Base-by-base conservation (phyloP, 2,113 vertebrate genomes). In the Malurus cyaneus region DNA sequence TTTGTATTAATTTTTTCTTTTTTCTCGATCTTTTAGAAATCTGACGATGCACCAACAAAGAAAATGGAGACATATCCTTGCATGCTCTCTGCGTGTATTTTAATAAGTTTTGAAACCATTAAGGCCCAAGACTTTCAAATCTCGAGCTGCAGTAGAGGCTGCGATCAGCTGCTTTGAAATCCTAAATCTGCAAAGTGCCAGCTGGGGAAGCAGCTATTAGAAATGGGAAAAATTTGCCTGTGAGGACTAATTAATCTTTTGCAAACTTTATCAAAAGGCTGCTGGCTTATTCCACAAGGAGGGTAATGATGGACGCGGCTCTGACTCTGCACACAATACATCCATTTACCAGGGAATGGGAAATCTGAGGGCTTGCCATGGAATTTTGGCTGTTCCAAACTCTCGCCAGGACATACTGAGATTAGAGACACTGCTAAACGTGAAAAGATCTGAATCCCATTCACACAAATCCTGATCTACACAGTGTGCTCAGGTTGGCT, bases 241-340 rank as follows among this genome's bases (percentile, higher is more conserved):
- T 34, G n/a, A 96, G 93, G 93, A 96, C 96, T 98, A 97, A 98
- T 97, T 96, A 96, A 4, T 96, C 92, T 97, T 94, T 82, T 96
- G 84, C 94, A 96, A 97, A 97, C 93, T 97, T 96, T 82, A 93
- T 93, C 93, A 50, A 95, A 95, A 97, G 94, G 85, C 81, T 88
- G 91, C 94, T 97, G n/a, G 94, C 95, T 96, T 93, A 71, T 95
- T 97, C 94, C 97, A 79, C 47, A 15, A 87, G 93, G 79, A 89
- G 53, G 47, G 67, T n/a, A n/a, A 34, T 39, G 65, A 69, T 72
- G 97, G 92, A 69, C 89, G 77, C n/a, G 77, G 80, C 89, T 96
- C 80, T 62, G 92, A 81, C 87, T 94, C 41, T 19, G 53, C 87
- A 66, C 46, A 79, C 96, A 92, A 92, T n/a, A 96, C 96, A 93